Conservation (phyloP, 1,140 invertebrate genomes). For the Euwallacea fornicatus region DNA sequence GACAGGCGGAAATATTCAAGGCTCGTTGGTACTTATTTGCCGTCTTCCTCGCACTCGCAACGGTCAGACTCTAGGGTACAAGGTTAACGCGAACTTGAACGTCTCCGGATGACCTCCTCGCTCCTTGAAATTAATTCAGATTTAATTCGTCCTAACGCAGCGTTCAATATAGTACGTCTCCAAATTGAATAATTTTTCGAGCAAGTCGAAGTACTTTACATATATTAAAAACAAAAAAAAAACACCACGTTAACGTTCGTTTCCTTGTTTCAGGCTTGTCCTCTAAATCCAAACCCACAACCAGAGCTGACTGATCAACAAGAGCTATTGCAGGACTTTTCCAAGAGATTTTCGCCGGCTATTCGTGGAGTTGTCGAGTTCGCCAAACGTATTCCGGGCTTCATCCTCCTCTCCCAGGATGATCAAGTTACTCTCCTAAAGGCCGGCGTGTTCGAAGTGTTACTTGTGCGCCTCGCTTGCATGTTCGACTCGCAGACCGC, state of each 20-base stretch:
- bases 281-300: conserved; percentile 89
- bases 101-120: conserved; percentile 28
- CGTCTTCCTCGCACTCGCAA: conserved; percentile 38
- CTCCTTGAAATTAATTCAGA: conserved; percentile 14
- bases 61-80: conserved; percentile 32
- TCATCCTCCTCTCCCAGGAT: conserved; percentile 90
- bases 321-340: conserved; percentile 83
- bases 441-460: conserved; percentile 91
- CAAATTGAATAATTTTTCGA: no score
- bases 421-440: conserved; percentile 97
- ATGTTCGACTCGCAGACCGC: conserved; percentile 91
- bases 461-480: conserved; percentile 89
- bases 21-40: conserved; percentile 38
- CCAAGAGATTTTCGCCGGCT: conserved; percentile 90
- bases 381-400: conserved; percentile 95
- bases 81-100: conserved; percentile 43
- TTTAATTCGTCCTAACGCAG: conserved; percentile 12
- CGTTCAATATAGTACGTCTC: no score
- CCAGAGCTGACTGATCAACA: conserved; percentile 71
- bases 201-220: no score
- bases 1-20: conserved; percentile 55
- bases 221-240: no score
- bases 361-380: conserved; percentile 97
- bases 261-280: conserved; percentile 80
- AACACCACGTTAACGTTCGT: background rate